Percentiles rank a stretch among this genome's conserved stretches.
Conservation (phyloP, 2,888 invertebrate species). For the Yponomeuta evonymella region DNA sequence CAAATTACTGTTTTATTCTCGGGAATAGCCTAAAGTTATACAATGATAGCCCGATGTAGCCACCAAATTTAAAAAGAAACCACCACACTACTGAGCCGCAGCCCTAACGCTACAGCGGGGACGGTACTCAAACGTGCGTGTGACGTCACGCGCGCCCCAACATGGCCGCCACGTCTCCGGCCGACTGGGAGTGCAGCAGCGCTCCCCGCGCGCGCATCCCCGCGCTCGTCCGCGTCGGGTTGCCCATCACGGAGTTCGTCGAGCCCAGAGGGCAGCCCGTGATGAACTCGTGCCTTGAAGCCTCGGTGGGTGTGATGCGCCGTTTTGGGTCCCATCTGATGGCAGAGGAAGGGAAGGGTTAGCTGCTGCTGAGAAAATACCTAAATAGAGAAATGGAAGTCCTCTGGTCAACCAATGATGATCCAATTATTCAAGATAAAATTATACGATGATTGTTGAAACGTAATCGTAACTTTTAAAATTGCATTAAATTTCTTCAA, state of each 20-base stretch:
- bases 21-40: no score
- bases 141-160: conserved; percentile 78
- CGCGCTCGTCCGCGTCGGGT: conserved; percentile 48
- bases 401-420: no score
- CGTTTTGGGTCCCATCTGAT: conserved; percentile 94
- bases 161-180: conserved; percentile 80
- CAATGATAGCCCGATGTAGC: background rate
- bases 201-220: conserved; percentile 50
- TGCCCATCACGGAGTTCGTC: conserved; percentile 67
- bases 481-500: no score
- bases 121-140: conserved; percentile 8
- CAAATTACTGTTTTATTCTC: no score
- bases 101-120: background rate
- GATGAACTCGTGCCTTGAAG: conserved; percentile 90
- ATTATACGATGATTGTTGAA: no score
- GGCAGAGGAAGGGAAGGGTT: conserved; percentile 24
- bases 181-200: conserved; percentile 79
- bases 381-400: background rate
- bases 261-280: conserved; percentile 65
- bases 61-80: background rate
- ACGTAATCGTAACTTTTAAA: no score
- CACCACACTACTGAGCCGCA: background rate
- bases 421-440: no score
- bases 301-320: conserved; percentile 94
- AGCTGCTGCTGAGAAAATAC: background rate